These are phyloP conservation scores for Cataglyphis rosenhaueri DNA, from an alignment of 2,888 invertebrate species.

Conservation along the genomic window DNA sequence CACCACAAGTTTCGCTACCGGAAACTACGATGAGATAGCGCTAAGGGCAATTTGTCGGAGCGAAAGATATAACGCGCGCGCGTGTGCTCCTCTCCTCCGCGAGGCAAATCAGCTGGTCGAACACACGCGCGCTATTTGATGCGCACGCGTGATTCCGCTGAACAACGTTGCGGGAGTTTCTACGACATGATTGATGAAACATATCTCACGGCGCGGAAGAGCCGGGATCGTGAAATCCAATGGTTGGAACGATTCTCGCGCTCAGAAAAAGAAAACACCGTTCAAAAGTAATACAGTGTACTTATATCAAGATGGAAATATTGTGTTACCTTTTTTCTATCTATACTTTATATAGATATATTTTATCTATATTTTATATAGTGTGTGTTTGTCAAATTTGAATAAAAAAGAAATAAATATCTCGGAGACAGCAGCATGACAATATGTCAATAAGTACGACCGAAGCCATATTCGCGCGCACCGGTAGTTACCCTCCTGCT, in stretches of 20 bases:
- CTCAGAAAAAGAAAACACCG: slow-evolving; percentile 14
- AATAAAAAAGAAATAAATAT: neutral
- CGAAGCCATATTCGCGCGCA: slow-evolving; percentile 9
- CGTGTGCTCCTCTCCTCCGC: slow-evolving; percentile 9
- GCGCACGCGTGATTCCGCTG: slow-evolving; percentile 50
- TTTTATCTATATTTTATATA: neutral
- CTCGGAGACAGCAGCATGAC: slow-evolving; percentile 5
- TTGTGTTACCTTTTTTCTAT: neutral
- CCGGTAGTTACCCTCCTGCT: slow-evolving; percentile 36
- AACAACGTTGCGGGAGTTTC: slow-evolving; percentile 40
- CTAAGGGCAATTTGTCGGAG: slow-evolving; percentile 60
- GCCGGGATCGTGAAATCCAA: slow-evolving; percentile 21
- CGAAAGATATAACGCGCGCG: slow-evolving; percentile 44
- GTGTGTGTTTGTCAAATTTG: neutral
- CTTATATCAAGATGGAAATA: neutral
- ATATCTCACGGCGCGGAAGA: slow-evolving; percentile 46
- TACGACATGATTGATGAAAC: slow-evolving; percentile 47
- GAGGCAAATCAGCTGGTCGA: slow-evolving; percentile 19
- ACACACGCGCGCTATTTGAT: slow-evolving; percentile 34
- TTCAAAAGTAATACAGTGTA: neutral
- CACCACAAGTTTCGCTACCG: slow-evolving; percentile 62
- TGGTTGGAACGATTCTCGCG: slow-evolving; percentile 19
- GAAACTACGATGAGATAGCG: slow-evolving; percentile 57
- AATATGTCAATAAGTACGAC: neutral
- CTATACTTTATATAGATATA: too few species aligned